These are phyloP conservation scores for Pterostichus niger DNA, from an alignment of 2,888 invertebrate genomes.

Conservation along the genomic window DNA sequence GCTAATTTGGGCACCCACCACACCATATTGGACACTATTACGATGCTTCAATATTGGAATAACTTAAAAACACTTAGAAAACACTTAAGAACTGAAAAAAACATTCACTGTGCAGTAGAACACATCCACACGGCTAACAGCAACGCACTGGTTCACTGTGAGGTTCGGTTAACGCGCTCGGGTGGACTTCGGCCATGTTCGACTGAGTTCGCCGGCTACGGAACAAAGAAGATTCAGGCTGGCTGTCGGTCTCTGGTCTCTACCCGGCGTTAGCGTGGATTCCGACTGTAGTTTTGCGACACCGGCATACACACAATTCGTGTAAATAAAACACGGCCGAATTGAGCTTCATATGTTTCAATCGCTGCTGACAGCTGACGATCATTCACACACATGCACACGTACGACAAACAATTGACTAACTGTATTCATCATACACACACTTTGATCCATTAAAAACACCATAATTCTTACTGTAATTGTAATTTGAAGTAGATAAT, in stretches of 20 bases:
- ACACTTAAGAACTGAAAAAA: slow-evolving; percentile 62
- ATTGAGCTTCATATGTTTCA: slow-evolving; percentile 54
- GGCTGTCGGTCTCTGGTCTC: slow-evolving; percentile 9
- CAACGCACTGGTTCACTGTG: slow-evolving; percentile 57
- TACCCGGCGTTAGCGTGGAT: background rate
- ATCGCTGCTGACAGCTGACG: slow-evolving; percentile 53
- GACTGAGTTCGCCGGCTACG: slow-evolving; percentile 46
- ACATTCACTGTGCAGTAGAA: slow-evolving; percentile 43
- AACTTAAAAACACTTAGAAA: slow-evolving; percentile 44
- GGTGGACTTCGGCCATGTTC: slow-evolving; percentile 50
- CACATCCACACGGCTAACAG: slow-evolving; percentile 61
- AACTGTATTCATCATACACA: background rate
- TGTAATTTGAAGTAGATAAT: too few species aligned
- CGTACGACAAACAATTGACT: background rate
- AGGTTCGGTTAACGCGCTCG: slow-evolving; percentile 46
- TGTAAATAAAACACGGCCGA: slow-evolving; percentile 43
- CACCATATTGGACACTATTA: slow-evolving; percentile 4
- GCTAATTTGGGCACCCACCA: slow-evolving; percentile 19
- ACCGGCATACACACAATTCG: slow-evolving; percentile 45
- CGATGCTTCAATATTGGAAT: slow-evolving; percentile 11
- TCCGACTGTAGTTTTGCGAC: slow-evolving; percentile 1
- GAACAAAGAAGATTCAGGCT: slow-evolving; percentile 61
- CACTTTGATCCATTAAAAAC: too few species aligned
- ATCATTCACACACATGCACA: slow-evolving; percentile 20
- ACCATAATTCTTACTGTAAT: too few species aligned